These are phyloP conservation scores for Phrynosoma platyrhinos DNA, from an alignment of 2,113 vertebrate species.

Conservation along the genomic window DNA sequence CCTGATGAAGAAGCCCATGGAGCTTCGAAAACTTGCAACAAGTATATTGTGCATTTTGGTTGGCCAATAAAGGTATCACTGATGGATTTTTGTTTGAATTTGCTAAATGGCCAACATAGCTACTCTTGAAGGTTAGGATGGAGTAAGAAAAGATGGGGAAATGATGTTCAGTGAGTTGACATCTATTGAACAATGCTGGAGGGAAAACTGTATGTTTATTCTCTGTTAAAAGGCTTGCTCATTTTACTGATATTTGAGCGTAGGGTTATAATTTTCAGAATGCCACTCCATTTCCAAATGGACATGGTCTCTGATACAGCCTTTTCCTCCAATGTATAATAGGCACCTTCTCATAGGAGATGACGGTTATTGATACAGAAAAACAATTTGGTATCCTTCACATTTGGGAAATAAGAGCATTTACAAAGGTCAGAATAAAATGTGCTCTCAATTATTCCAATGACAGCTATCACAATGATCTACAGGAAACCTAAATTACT, in stretches of 20 bases:
- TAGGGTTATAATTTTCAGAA: conserved; percentile 57
- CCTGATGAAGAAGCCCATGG: too few species aligned
- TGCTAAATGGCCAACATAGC: too few species aligned
- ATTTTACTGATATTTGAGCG: conserved; percentile 54
- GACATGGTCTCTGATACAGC: conserved; percentile 39
- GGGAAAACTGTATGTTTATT: not conserved
- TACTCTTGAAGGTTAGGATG: not conserved
- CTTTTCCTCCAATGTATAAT: conserved; percentile 77
- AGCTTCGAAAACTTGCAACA: too few species aligned
- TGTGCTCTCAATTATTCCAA: conserved; percentile 94
- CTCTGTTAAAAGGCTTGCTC: not conserved
- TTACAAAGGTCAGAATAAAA: conserved; percentile 86
- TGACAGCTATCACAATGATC: conserved; percentile 87
- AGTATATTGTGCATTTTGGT: too few species aligned
- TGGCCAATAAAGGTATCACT: too few species aligned
- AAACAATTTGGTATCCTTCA: conserved; percentile 79
- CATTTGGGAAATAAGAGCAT: conserved; percentile 87
- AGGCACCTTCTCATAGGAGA: conserved; percentile 81
- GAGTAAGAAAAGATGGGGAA: not conserved
- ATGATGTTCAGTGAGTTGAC: not conserved
- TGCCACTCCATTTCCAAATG: conserved; percentile 60
- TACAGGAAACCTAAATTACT: conserved; percentile 80
- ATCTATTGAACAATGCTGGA: not conserved
- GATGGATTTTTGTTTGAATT: too few species aligned
- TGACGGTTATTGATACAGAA: conserved; percentile 78